Percentiles rank a stretch among this genome's conserved stretches.
phyloP scores from a whole-genome alignment of 2,888 invertebrate genomes.

The Mythimna loreyi region DNA sequence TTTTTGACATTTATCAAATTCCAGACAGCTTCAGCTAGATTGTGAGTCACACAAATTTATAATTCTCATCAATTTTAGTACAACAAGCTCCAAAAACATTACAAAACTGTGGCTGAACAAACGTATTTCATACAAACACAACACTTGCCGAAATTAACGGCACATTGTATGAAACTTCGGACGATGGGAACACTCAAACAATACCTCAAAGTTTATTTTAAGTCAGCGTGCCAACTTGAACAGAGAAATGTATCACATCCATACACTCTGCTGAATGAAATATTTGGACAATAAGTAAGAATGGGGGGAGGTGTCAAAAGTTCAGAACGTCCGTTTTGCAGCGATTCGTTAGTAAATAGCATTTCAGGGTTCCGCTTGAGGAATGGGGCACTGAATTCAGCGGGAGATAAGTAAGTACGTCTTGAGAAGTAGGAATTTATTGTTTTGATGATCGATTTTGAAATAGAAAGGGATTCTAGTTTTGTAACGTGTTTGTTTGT shows the following conservation, averaged over 20 bases:
- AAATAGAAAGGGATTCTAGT: background rate
- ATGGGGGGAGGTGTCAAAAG: slow-evolving; percentile 62
- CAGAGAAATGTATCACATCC: slow-evolving; percentile 64
- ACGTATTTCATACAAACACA: slow-evolving; percentile 53
- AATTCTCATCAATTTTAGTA: too few relatives aligned
- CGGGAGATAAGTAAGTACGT: slow-evolving; percentile 19
- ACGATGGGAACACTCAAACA: slow-evolving; percentile 50
- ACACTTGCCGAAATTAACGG: slow-evolving; percentile 58
- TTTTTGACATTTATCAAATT: too few relatives aligned
- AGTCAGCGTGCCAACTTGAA: slow-evolving; percentile 62
- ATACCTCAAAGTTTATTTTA: slow-evolving; percentile 64
- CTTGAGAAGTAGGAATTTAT: slow-evolving; percentile 29
- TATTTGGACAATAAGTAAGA: slow-evolving; percentile 68
- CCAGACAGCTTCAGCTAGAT: too few relatives aligned
- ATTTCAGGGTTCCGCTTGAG: slow-evolving; percentile 54
- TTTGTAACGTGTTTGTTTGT: background rate
- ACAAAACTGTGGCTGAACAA: slow-evolving; percentile 11
- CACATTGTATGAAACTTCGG: slow-evolving; percentile 56
- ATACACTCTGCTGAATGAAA: slow-evolving; percentile 67
- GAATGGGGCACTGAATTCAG: slow-evolving; percentile 39
- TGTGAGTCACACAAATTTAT: too few relatives aligned
- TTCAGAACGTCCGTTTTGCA: slow-evolving; percentile 56
- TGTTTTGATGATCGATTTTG: slow-evolving; percentile 19
- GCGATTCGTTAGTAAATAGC: slow-evolving; percentile 66
- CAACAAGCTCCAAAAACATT: background rate